Conservation (phyloP, 2,113 vertebrate genomes). For the Heterocephalus glaber region DNA sequence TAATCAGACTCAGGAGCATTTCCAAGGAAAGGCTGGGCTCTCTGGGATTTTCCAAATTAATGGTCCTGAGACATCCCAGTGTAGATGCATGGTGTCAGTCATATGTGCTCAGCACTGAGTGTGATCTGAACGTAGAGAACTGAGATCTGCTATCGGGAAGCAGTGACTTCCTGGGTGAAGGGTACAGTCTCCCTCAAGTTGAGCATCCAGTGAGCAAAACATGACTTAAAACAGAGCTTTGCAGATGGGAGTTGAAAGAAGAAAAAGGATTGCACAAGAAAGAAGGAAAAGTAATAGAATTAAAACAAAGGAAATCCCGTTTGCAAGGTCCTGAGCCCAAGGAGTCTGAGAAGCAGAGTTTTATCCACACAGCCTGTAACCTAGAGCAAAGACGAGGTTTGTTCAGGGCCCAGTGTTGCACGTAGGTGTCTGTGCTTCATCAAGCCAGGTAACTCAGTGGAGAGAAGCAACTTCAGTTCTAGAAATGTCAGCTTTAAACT, state of each 20-base stretch:
- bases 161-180: background rate
- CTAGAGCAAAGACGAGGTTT: background rate
- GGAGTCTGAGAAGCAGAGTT: background rate
- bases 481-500: background rate
- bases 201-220: background rate
- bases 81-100: background rate
- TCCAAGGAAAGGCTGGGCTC: background rate
- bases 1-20: background rate
- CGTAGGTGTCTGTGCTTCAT: background rate
- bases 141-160: background rate
- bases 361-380: background rate
- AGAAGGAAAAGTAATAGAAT: background rate
- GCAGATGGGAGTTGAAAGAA: background rate
- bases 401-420: background rate
- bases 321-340: background rate
- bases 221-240: background rate
- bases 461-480: background rate
- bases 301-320: background rate
- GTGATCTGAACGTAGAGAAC: background rate
- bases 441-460: no score
- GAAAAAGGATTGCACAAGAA: background rate
- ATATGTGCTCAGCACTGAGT: background rate
- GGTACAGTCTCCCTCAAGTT: background rate
- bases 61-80: no score
- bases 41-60: background rate